phyloP scores from a whole-genome alignment of 2,113 vertebrate genomes.

The Syngnathus typhle region DNA sequence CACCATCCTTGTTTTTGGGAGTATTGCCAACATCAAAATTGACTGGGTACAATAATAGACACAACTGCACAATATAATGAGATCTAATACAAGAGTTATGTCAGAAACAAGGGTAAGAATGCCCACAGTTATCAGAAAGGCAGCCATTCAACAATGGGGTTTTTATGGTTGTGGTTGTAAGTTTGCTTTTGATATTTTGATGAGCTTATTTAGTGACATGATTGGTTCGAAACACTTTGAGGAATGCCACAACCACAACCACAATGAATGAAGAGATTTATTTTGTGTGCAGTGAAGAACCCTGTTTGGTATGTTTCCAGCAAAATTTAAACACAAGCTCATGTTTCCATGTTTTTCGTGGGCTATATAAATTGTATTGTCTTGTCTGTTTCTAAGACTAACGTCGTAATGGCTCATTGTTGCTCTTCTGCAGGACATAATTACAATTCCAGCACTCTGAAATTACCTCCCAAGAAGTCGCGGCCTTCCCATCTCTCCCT shows the following conservation, averaged over 20 bases:
- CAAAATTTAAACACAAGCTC: too few species aligned
- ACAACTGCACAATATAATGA: background rate
- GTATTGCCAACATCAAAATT: background rate
- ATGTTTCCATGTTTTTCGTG: background rate
- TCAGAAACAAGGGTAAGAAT: background rate
- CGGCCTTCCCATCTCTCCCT: constrained; percentile 66
- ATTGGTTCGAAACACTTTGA: background rate
- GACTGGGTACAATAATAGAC: background rate
- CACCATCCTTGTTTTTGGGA: background rate
- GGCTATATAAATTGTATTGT: background rate
- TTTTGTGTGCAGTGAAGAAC: background rate
- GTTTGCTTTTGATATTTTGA: background rate
- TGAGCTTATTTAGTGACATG: background rate
- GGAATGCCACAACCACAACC: background rate
- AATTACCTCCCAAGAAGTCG: constrained; percentile 67
- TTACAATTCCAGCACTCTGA: constrained; percentile 66
- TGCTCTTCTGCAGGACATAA: constrained; percentile 68
- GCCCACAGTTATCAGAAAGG: background rate
- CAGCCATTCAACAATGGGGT: background rate
- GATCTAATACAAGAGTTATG: background rate
- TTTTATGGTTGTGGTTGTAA: background rate
- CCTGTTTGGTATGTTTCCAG: background rate
- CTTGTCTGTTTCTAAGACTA: background rate
- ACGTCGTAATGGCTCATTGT: background rate
- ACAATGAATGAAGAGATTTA: background rate